Evolutionary conservation across 2,113 vertebrate species (phyloP), one percentile per base, ranked within the genome.

Genomic region (Gambusia holbrooki): DNA sequence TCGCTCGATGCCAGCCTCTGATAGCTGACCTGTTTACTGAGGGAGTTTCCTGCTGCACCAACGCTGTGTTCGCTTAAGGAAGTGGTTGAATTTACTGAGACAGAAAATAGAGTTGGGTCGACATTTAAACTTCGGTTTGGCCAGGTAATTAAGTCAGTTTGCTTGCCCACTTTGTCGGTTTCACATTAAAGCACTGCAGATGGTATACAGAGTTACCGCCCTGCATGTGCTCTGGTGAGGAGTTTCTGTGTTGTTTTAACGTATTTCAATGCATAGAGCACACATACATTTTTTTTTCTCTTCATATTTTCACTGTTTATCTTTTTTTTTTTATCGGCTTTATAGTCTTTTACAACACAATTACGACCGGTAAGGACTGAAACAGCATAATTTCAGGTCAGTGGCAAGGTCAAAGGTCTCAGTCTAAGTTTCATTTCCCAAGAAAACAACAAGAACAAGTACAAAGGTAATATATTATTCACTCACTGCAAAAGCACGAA

Each of bases 41-140:
- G 81, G 80, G 80, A 88, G 82, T 85, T 90, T 92, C 90, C 87
- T 88, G 83, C 42, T 63, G 70, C 71, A 84, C 73, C 37, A 81
- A 80, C 33, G 65, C 66, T 76, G 71, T 33, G 75, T 68, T 60
- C 79, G 32, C 51, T 48, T 3, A 5, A 86, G 87, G 80, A 89
- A 83, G 30, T 73, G 17, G 69, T 85, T 35, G 66, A 63, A 37
- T 74, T 27, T 32, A 27, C 68, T 64, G 28, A 62, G 58, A 63
- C 6, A 28, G 70, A 82, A 73, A 42, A 61, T 12, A 32, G 81
- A 22, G 13, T 45, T 70, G 37, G 54, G 62, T 35, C 79, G 48
- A 10, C 27, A 64, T 51, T 62, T 2, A 4, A 5, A 76, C 35
- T 40, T 69, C 0, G 19, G 32, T 29, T 68, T 72, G 2, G 1